phyloP scores from a whole-genome alignment of 2,888 invertebrate genomes.

The Hecatera dysodea region DNA sequence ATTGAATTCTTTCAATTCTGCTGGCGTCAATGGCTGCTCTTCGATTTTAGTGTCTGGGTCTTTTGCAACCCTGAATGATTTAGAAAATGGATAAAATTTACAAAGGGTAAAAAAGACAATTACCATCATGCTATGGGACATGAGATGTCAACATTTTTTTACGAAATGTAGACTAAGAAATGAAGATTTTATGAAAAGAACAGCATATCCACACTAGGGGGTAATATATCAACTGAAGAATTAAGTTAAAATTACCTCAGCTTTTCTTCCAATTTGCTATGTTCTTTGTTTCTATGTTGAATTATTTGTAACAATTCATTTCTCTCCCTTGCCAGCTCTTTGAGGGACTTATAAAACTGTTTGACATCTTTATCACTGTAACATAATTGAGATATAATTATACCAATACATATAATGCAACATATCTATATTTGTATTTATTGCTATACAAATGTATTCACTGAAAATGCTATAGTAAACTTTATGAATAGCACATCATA shows the following conservation, averaged over 20 bases:
- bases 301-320: conserved; percentile 92
- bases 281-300: conserved; percentile 83
- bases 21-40: conserved; percentile 82
- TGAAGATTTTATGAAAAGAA: neutral
- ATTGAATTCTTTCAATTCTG: conserved; percentile 82
- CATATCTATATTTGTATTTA: neutral
- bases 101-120: neutral
- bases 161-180: too few species aligned
- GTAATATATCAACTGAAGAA: neutral
- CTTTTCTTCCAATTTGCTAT: conserved; percentile 79
- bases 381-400: conserved; percentile 49
- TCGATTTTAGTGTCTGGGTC: conserved; percentile 76
- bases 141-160: neutral
- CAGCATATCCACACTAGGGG: neutral
- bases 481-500: too few species aligned
- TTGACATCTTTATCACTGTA: conserved; percentile 86
- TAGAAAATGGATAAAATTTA: neutral
- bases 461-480: neutral
- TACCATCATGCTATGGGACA: neutral
- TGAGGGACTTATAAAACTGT: conserved; percentile 87
- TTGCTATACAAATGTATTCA: neutral
- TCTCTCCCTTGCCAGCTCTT: conserved; percentile 91
- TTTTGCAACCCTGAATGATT: conserved; percentile 72
- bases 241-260: conserved; percentile 68
- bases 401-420: neutral